Percentiles rank a stretch among this genome's conserved stretches.
These are phyloP conservation scores for Ciconia maguari DNA, from an alignment of 2,113 vertebrate genomes.

Conservation along the genomic window DNA sequence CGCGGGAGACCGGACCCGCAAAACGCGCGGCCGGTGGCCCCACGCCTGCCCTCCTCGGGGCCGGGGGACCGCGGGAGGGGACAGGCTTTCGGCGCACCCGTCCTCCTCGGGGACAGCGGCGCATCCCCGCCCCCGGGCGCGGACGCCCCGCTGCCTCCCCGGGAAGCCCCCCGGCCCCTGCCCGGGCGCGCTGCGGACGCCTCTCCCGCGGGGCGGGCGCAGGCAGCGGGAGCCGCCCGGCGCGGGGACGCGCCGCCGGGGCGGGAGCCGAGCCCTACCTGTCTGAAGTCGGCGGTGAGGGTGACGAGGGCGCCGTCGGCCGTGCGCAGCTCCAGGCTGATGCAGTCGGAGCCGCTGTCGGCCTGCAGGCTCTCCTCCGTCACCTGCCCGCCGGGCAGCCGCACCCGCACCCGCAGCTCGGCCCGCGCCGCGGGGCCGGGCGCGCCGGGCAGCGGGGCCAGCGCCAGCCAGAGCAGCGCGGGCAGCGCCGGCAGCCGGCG, in stretches of 20 bases:
- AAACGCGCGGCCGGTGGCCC: not conserved
- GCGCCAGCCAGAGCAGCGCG: not conserved
- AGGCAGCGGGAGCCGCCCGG: not conserved
- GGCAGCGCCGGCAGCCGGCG: constrained; percentile 32
- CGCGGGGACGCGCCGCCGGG: not conserved
- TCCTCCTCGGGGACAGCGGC: not conserved
- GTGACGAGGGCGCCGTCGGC: constrained; percentile 90
- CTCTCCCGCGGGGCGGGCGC: not conserved
- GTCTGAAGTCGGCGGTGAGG: constrained; percentile 89
- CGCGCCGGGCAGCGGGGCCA: constrained; percentile 10
- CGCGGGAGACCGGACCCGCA: not conserved
- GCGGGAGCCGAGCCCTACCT: constrained; percentile 76
- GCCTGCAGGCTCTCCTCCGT: constrained; percentile 92
- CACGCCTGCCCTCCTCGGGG: not conserved
- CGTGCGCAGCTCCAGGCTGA: constrained; percentile 88
- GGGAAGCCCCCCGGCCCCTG: not conserved
- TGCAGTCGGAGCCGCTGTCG: constrained; percentile 85
- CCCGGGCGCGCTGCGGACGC: not conserved
- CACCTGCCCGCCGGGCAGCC: constrained; percentile 87
- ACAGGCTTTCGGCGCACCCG: rapidly evolving
- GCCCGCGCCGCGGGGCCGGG: constrained; percentile 49
- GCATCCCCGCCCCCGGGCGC: not conserved
- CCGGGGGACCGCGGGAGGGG: too few species aligned
- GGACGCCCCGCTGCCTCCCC: not conserved
- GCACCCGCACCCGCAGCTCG: constrained; percentile 89